phyloP scores from a whole-genome alignment of 2,888 invertebrate species.

The Cyrtodaria siliqua region DNA sequence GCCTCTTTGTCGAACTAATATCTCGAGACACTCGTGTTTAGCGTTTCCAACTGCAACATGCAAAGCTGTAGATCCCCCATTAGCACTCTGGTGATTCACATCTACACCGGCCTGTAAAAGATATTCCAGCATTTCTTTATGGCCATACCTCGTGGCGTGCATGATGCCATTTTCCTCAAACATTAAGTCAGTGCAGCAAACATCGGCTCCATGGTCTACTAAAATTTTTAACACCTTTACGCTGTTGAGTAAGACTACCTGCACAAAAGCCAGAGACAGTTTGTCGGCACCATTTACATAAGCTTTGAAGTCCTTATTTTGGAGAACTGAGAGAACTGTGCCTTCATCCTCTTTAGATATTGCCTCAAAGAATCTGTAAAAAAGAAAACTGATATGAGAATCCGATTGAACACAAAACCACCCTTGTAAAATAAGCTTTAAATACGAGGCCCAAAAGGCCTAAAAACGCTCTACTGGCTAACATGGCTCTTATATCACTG shows the following conservation, averaged over 20 bases:
- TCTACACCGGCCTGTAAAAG: conserved; percentile 43
- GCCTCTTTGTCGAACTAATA: conserved; percentile 47
- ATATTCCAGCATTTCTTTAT: conserved; percentile 51
- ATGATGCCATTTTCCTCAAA: conserved; percentile 64
- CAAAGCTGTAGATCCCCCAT: conserved; percentile 60
- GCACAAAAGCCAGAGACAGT: conserved; percentile 58
- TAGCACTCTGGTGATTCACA: conserved; percentile 57
- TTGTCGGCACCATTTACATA: conserved; percentile 44
- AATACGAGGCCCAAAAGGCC: too few species aligned
- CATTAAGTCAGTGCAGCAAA: conserved; percentile 44
- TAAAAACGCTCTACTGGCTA: too few species aligned
- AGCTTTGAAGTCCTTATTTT: conserved; percentile 22
- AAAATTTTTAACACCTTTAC: conserved; percentile 40
- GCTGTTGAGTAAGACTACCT: conserved; percentile 55
- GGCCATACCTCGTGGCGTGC: conserved; percentile 59
- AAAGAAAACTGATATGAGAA: not conserved
- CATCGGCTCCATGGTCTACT: conserved; percentile 40
- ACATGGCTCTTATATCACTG: too few species aligned
- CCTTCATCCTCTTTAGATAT: conserved; percentile 36
- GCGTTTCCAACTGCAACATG: conserved; percentile 60
- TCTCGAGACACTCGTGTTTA: conserved; percentile 45
- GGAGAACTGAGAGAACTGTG: conserved; percentile 23
- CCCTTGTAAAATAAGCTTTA: too few species aligned
- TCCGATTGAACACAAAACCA: too few species aligned
- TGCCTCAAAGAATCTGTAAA: conserved; percentile 55